phyloP scores from a whole-genome alignment of 2,797 vertebrate genomes.

The Buceros bicornis region DNA sequence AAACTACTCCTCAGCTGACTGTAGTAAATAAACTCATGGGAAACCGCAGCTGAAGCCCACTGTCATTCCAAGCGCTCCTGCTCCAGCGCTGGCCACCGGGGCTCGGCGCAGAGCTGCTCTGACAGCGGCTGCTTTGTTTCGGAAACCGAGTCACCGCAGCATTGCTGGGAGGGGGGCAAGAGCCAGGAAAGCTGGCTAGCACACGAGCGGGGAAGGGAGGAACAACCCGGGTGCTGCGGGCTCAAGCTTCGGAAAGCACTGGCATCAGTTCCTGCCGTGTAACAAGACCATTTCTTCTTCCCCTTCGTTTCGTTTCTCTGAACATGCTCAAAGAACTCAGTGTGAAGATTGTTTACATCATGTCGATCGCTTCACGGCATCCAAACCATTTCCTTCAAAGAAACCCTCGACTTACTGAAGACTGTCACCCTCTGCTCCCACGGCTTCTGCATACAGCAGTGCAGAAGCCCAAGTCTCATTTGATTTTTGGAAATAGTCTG shows the following conservation, averaged over 20 bases:
- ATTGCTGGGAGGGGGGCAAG: neutral
- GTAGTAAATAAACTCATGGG: neutral
- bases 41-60: neutral
- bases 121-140: neutral
- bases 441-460: neutral
- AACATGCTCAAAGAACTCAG: neutral
- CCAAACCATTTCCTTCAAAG: constrained; percentile 1
- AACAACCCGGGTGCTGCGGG: neutral
- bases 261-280: neutral
- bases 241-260: neutral
- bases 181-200: neutral
- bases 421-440: neutral
- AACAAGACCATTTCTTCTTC: neutral
- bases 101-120: neutral
- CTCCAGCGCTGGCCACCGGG: neutral
- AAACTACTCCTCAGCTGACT: neutral
- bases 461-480: neutral
- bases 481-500: neutral
- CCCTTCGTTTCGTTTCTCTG: neutral
- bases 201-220: neutral
- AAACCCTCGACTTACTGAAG: neutral
- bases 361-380: neutral
- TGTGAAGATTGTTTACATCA: neutral
- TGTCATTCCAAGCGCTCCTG: neutral
- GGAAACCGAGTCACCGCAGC: neutral